These are phyloP conservation scores for Nesogale talazaci DNA, from an alignment of 2,113 vertebrate species.

Conservation along the genomic window DNA sequence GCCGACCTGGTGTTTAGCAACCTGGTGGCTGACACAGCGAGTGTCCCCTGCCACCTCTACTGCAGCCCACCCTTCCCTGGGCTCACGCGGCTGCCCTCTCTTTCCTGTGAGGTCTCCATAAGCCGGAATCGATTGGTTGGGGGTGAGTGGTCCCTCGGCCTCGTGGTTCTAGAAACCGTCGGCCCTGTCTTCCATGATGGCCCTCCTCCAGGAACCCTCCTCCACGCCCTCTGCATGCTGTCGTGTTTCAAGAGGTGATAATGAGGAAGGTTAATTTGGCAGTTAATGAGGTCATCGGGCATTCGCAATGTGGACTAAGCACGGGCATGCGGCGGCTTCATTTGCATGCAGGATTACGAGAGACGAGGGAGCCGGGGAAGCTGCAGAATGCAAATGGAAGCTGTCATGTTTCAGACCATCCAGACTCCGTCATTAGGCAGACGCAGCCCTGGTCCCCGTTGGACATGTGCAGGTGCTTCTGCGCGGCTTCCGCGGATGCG, in stretches of 20 bases:
- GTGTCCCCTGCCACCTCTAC: too few species aligned
- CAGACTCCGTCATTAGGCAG: conserved; percentile 7
- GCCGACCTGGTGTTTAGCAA: too few species aligned
- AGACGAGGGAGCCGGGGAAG: background rate
- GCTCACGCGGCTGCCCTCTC: too few species aligned
- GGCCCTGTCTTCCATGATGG: conserved; percentile 52
- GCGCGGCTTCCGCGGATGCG: background rate
- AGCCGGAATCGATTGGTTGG: background rate
- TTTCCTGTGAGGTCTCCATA: background rate
- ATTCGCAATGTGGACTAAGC: conserved; percentile 63
- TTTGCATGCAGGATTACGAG: conserved; percentile 62
- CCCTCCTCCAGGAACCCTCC: conserved; percentile 39
- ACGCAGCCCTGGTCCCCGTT: background rate
- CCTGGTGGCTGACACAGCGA: too few species aligned
- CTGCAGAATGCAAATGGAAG: conserved; percentile 54
- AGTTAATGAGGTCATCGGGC: conserved; percentile 72
- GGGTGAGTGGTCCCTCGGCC: background rate
- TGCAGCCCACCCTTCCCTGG: too few species aligned
- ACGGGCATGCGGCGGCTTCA: conserved; percentile 18
- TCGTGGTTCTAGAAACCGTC: conserved; percentile 47
- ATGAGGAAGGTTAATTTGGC: conserved; percentile 67
- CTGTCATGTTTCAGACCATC: conserved; percentile 46
- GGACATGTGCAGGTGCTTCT: background rate
- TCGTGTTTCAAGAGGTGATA: conserved; percentile 64
- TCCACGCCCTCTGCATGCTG: conserved; percentile 35